These are phyloP conservation scores for Diabrotica balteata DNA, from an alignment of 2,888 invertebrate species.

Conservation along the genomic window DNA sequence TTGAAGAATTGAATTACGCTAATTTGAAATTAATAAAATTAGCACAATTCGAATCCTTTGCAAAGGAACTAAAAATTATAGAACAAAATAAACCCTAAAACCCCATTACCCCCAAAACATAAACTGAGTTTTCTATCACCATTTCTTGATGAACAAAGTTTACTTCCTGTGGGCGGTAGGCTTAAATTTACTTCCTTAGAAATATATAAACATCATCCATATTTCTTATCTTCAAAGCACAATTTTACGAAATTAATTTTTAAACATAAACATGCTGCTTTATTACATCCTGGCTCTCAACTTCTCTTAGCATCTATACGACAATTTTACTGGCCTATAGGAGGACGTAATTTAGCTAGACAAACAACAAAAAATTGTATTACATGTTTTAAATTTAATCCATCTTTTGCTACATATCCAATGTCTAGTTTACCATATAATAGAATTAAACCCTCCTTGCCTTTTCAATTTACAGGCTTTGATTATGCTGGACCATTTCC, in stretches of 20 bases:
- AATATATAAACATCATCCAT: not conserved
- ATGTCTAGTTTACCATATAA: too few relatives aligned
- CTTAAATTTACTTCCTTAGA: not conserved
- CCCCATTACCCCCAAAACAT: too few relatives aligned
- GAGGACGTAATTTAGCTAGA: not conserved
- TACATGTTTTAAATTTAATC: not conserved
- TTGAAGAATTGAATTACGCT: too few relatives aligned
- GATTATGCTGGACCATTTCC: too few relatives aligned
- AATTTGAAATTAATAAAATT: not conserved
- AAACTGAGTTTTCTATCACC: not conserved
- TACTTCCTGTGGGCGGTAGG: too few relatives aligned
- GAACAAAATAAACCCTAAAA: not conserved
- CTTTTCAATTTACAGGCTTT: too few relatives aligned
- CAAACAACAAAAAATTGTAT: not conserved
- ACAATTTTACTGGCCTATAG: too few relatives aligned
- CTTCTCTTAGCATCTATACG: too few relatives aligned
- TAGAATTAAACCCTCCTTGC: constrained; percentile 4
- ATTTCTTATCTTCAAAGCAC: not conserved
- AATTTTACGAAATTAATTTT: not conserved
- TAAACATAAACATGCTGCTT: too few relatives aligned
- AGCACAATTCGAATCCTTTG: not conserved
- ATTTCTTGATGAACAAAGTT: not conserved
- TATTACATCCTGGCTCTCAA: too few relatives aligned
- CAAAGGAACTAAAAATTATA: not conserved
- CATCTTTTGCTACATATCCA: too few relatives aligned